Evolutionary conservation across 2,113 vertebrate species (phyloP).

Genomic region (Dromas ardeola): DNA sequence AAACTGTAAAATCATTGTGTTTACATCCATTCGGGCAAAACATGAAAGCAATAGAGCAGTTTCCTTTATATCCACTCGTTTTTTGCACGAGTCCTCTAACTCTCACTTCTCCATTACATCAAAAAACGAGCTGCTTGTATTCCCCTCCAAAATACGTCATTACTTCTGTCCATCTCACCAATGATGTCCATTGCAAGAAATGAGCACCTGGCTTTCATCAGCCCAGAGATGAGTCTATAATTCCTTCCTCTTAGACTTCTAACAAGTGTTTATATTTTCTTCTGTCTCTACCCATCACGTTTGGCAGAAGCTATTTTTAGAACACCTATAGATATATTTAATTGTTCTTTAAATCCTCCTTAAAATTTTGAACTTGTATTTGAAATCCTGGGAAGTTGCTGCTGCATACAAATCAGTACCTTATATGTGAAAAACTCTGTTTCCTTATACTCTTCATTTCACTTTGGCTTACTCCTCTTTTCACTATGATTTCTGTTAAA

Average conservation of each 20-base stretch:
- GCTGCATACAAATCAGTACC: background rate
- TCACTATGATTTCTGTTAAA: background rate
- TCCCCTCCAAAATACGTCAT: background rate
- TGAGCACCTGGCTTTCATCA: background rate
- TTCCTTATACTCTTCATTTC: background rate
- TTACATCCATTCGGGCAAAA: background rate
- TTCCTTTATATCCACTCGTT: background rate
- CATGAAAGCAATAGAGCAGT: background rate
- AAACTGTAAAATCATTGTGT: background rate
- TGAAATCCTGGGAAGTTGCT: background rate
- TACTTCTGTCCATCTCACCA: background rate
- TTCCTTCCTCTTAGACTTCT: background rate
- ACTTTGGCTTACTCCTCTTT: background rate
- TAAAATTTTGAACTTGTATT: background rate
- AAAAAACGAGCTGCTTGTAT: background rate
- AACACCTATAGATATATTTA: background rate
- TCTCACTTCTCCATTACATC: background rate
- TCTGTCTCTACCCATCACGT: background rate
- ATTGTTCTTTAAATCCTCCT: background rate
- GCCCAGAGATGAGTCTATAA: background rate
- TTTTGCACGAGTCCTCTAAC: background rate
- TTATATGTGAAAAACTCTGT: background rate
- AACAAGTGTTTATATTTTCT: background rate
- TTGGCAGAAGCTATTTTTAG: background rate
- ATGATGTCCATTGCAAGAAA: background rate